Base-by-base conservation (phyloP, 1,140 invertebrate genomes). In the Trachelipus rathkii region DNA sequence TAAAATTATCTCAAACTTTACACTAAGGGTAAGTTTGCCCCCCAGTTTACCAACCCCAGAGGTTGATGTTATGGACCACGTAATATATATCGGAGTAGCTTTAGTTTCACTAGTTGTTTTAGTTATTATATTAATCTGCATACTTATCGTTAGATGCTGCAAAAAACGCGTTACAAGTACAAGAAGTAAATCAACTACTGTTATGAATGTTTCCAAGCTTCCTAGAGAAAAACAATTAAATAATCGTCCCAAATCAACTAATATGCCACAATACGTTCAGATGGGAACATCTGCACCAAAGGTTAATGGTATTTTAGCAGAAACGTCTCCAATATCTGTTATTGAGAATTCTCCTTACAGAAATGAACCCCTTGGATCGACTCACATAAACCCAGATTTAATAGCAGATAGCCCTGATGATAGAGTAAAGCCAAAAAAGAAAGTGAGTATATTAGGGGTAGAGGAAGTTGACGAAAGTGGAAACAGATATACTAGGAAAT, bases 1-100 rank as follows among this genome's bases (percentile, higher is more conserved):
- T 2, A 93, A 90, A 83, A 92, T 93, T n/a, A 92, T 95, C 86
- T 92, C 93, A 0, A 96, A 96, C 84, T 95, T 95, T 82, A 95
- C 94, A 9, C 86, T 96, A 11, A 90, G 93, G 82, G 91, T 96
- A 45, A 90, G 90, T 44, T 87, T 92, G 82, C 87, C 81, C 9
- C 73, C 75, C 10, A 66, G 73, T n/a, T 67, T 74, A 45, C 45
- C 24, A n/a, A 74, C 73, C 44, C 45, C 66, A 10, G 76, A 81
- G 44, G 72, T 78, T 50, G 46, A 76, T 50, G 75, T 78, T 15
- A 74, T 78, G 60, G 74, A 78, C 66, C 73, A 81, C 73, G 44
- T 81, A 2, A 44, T 78, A 19, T 81, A 81, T 68, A 81, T 81
- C 19, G 79, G 77, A 11, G 44, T 81, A 11, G 79, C 79, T 10